Evolutionary conservation across 2,113 vertebrate species (phyloP).

Genomic region (Nipponia nippon): DNA sequence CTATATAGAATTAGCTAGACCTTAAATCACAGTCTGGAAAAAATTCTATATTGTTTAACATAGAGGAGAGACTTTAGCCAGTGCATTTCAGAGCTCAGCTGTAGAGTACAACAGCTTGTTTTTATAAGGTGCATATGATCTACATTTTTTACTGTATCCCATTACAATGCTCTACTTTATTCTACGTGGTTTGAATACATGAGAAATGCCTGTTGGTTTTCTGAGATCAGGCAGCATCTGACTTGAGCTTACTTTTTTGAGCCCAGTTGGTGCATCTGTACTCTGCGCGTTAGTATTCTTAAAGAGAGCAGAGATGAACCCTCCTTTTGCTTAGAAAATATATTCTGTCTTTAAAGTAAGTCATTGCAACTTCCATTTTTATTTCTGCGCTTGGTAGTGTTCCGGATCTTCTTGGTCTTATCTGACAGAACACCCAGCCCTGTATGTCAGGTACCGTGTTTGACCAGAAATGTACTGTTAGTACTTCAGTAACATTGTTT

Average conservation of each 20-base stretch:
- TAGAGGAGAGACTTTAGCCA: background rate
- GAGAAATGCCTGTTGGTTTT: background rate
- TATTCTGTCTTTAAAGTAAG: background rate
- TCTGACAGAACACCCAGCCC: background rate
- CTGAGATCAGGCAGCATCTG: constrained; percentile 20
- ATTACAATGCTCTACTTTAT: constrained; percentile 28
- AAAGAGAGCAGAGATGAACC: background rate
- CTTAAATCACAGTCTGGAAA: background rate
- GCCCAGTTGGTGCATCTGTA: background rate
- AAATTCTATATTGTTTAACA: background rate
- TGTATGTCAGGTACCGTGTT: background rate
- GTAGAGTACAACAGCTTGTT: background rate
- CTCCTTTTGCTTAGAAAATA: constrained; percentile 20
- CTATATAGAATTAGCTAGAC: background rate
- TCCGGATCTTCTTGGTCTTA: background rate
- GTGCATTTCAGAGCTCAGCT: background rate
- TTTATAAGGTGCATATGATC: constrained; percentile 5
- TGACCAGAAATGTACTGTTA: background rate
- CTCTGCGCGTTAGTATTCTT: background rate
- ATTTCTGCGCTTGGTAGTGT: background rate
- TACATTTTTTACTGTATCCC: constrained; percentile 19
- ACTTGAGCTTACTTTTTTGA: background rate
- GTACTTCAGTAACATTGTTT: background rate
- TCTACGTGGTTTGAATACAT: constrained; percentile 19
- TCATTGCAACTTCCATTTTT: background rate